phyloP scores from a whole-genome alignment of 2,888 invertebrate genomes.

The Apantesis nais region DNA sequence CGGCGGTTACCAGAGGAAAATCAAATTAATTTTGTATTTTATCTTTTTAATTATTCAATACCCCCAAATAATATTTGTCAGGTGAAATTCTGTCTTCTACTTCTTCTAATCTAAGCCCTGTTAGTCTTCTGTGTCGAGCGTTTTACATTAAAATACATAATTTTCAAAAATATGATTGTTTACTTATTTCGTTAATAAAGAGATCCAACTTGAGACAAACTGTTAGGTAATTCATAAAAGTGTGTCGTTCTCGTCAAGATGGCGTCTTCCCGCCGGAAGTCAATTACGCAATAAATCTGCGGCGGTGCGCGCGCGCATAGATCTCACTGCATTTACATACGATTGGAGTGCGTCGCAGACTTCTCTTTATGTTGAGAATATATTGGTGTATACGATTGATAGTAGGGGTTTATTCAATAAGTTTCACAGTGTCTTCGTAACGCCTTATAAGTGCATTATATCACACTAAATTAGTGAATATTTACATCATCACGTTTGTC shows the following conservation, averaged over 20 bases:
- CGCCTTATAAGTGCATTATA: background rate
- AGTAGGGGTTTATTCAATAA: slow-evolving; percentile 1
- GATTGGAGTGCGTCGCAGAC: slow-evolving; percentile 14
- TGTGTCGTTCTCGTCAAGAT: slow-evolving; percentile 46
- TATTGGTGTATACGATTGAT: slow-evolving; percentile 15
- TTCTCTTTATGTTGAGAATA: slow-evolving; percentile 11
- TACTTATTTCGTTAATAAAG: slow-evolving; percentile 10
- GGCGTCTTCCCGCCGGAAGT: slow-evolving; percentile 58
- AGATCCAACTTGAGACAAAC: slow-evolving; percentile 13
- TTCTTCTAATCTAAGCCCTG: background rate
- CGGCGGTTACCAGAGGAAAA: background rate
- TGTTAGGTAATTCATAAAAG: slow-evolving; percentile 38
- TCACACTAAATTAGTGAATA: background rate
- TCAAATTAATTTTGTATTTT: too few relatives aligned
- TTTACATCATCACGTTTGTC: too few relatives aligned
- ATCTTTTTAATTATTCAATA: too few relatives aligned
- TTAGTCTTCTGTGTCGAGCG: background rate
- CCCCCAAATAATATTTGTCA: background rate
- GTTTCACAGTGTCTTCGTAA: background rate
- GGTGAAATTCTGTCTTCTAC: background rate
- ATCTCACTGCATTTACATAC: slow-evolving; percentile 50
- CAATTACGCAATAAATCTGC: slow-evolving; percentile 64
- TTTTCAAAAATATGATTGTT: background rate
- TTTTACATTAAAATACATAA: background rate
- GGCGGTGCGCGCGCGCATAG: slow-evolving; percentile 49